These are phyloP conservation scores for Thunnus albacares DNA, from an alignment of 2,797 vertebrate genomes.

Conservation along the genomic window DNA sequence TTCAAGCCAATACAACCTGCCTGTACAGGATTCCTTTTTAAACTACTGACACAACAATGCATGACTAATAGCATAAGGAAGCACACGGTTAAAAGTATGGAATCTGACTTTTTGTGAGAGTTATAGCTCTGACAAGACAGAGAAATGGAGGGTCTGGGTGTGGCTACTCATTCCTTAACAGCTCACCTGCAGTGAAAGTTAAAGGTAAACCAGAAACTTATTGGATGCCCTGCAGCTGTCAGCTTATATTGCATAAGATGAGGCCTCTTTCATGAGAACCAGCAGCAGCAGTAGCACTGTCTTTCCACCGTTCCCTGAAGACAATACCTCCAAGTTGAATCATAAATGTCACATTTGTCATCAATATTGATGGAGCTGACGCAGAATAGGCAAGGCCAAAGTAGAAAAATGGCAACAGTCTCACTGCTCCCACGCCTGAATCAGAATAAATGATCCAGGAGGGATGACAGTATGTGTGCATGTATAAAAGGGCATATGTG, in stretches of 20 bases:
- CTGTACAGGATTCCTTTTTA: slow-evolving; percentile 39
- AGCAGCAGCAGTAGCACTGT: neutral
- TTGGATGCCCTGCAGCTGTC: slow-evolving; percentile 21
- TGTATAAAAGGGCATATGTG: neutral
- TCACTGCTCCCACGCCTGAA: neutral
- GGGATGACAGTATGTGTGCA: slow-evolving; percentile 20
- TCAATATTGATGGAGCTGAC: slow-evolving; percentile 40
- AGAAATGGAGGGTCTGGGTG: slow-evolving; percentile 1
- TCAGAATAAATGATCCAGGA: slow-evolving; percentile 30
- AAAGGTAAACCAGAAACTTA: slow-evolving; percentile 19
- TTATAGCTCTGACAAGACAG: neutral
- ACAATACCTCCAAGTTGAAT: slow-evolving; percentile 1
- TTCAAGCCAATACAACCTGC: slow-evolving; percentile 35
- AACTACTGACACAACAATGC: slow-evolving; percentile 35
- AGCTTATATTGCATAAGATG: slow-evolving; percentile 25
- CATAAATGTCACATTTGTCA: slow-evolving; percentile 60
- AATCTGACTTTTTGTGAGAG: slow-evolving; percentile 41
- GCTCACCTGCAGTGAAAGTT: slow-evolving; percentile 51
- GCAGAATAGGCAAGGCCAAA: neutral
- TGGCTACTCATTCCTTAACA: slow-evolving; percentile 7
- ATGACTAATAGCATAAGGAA: slow-evolving; percentile 7
- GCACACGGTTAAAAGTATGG: slow-evolving; percentile 37
- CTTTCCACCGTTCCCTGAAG: neutral
- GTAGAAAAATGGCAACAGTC: neutral
- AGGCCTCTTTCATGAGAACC: slow-evolving; percentile 36